Evolutionary conservation across 2,888 invertebrate species (phyloP), one percentile per base, ranked within the genome.

Genomic region (Emmelina monodactyla): DNA sequence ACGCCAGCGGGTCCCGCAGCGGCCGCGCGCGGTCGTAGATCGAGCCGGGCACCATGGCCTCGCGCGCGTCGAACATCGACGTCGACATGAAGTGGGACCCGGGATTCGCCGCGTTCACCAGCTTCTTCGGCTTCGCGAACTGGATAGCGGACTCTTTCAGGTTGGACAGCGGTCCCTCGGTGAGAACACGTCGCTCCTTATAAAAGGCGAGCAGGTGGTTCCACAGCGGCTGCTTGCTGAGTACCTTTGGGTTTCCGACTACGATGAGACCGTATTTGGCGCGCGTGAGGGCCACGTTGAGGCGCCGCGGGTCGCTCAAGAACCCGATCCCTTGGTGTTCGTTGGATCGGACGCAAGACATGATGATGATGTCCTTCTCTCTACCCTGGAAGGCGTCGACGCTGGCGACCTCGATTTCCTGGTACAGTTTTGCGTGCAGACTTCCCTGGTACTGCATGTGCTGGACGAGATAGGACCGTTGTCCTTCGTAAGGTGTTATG

Each of bases 401-500:
- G 70, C 97, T 97, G 6, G 98, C 99, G 0, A 99, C 97, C 75
- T 99, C 99, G 36, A 99, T 96, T 62, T 98, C 97, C 75, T 97
- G 91, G 63, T 99, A 99, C 0, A 99, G 80, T 59, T 97, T 97
- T 22, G 95, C 91, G 62, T 98, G 97, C 36, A 99, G 79, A 9
- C 96, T 92, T 9, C 99, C 99, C 62, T 97, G 97, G 62, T 96
- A 96, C 68, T 98, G 97, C 97, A 99, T 98, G 63, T 97, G 95
- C 61, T 98, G 97, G 0, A 94, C 97, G 42, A 99, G 82, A 62
- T 97, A 99, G 0, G 98, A 97, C 9, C 99, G 82, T 65, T 99
- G 99, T 0, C 98, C 98, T 67, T 99, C 99, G 55, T 99, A 99
- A 0, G 99, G 99, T 0, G 99, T 99, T 42, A 99, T 97, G 29